Percentiles rank a stretch among this genome's conserved stretches.
Evolutionary conservation across 23 tunicate genomes (phyloP).

Genomic region (Oikopleura dioica): DNA sequence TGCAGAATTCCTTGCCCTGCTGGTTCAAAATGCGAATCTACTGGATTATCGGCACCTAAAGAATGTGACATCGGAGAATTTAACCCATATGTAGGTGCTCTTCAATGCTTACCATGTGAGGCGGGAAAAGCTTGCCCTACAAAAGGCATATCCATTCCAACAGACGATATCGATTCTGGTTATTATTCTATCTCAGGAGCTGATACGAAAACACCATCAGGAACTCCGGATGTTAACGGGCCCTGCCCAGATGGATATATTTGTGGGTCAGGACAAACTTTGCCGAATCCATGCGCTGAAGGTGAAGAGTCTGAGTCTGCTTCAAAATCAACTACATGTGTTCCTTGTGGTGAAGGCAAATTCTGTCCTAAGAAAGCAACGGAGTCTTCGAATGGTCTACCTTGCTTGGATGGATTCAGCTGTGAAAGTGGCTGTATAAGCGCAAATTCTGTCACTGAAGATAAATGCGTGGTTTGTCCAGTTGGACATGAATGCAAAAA

Average conservation of each 20-base stretch:
- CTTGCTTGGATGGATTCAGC: background rate
- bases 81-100: background rate
- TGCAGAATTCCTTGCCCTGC: too few species aligned
- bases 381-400: background rate
- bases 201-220: background rate
- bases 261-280: background rate
- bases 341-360: background rate
- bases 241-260: constrained; percentile 45
- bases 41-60: too few species aligned
- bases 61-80: too few species aligned
- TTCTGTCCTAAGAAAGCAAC: background rate
- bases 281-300: background rate
- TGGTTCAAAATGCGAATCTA: too few species aligned
- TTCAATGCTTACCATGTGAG: background rate
- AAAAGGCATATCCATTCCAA: background rate
- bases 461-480: background rate
- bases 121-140: background rate
- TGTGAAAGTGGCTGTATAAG: background rate
- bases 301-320: background rate
- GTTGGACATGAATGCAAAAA: background rate
- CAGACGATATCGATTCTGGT: background rate
- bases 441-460: background rate
- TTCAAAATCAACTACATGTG: background rate
- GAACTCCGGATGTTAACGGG: constrained; percentile 14
- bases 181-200: background rate